Percentiles rank a stretch among this genome's conserved stretches.
phyloP scores from a whole-genome alignment of 1,140 invertebrate genomes.

The Bradysia coprophila region DNA sequence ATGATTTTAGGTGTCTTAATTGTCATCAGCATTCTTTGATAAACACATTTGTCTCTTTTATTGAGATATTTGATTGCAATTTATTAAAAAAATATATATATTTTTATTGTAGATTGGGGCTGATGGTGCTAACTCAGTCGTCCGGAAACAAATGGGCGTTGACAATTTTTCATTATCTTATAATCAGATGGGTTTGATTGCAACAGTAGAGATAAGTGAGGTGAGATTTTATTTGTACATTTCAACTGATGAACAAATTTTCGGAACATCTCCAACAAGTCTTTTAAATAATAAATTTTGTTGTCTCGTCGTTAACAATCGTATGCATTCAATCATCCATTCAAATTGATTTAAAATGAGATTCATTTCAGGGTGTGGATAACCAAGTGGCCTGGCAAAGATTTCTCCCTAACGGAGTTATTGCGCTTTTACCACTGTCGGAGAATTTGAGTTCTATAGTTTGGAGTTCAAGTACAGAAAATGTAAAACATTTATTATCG shows the following conservation, averaged over 20 bases:
- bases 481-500: slow-evolving; percentile 53
- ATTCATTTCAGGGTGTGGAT: slow-evolving; percentile 21
- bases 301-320: no score
- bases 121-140: slow-evolving; percentile 77
- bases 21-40: no score
- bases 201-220: slow-evolving; percentile 62
- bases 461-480: slow-evolving; percentile 63
- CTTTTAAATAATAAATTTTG: no score
- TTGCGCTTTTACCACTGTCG: slow-evolving; percentile 78
- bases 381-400: slow-evolving; percentile 90
- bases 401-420: slow-evolving; percentile 76
- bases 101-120: slow-evolving; percentile 58
- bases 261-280: no score
- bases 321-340: no score
- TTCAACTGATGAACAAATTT: no score
- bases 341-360: neutral
- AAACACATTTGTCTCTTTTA: no score
- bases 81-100: no score
- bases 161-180: slow-evolving; percentile 69
- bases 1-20: no score
- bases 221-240: slow-evolving; percentile 25
- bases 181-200: slow-evolving; percentile 77
- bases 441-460: slow-evolving; percentile 67
- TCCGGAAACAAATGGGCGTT: slow-evolving; percentile 60
- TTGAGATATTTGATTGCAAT: no score